phyloP scores from a whole-genome alignment of 2,797 vertebrate species.

The Phoeniculus purpureus region DNA sequence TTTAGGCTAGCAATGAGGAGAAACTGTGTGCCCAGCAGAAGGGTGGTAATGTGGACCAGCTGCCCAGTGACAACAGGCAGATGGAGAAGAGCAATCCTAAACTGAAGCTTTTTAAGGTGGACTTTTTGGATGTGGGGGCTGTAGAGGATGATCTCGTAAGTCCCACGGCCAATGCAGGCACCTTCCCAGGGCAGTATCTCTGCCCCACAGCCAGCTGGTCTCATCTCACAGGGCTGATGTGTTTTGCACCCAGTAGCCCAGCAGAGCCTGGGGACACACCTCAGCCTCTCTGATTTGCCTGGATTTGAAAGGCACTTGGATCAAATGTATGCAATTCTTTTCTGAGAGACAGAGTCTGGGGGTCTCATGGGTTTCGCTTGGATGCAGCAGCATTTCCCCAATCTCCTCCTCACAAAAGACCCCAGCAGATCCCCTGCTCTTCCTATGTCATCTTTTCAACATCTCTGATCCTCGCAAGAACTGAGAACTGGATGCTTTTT shows the following conservation, averaged over 20 bases:
- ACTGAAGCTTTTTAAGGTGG: not conserved
- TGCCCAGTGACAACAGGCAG: not conserved
- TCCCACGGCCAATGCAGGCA: rapidly evolving
- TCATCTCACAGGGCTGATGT: rapidly evolving
- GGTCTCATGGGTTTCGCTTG: not conserved
- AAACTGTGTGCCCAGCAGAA: not conserved
- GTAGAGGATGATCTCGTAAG: rapidly evolving
- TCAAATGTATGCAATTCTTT: not conserved
- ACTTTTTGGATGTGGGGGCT: not conserved
- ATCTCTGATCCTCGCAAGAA: not conserved
- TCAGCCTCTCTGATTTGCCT: not conserved
- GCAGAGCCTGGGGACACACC: not conserved
- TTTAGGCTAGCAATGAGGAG: not conserved
- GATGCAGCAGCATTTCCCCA: not conserved
- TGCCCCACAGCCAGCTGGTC: not conserved
- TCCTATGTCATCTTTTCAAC: not conserved
- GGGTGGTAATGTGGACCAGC: not conserved
- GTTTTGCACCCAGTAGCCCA: not conserved
- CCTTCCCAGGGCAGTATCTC: not conserved
- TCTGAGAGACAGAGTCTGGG: not conserved
- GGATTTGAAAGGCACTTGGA: not conserved
- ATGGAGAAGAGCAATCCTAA: not conserved
- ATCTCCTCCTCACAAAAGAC: rapidly evolving
- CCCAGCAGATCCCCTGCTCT: not conserved
- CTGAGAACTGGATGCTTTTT: not conserved